Evolutionary conservation across 2,113 vertebrate genomes (phyloP).

Genomic region (Rhinolophus ferrumequinum): DNA sequence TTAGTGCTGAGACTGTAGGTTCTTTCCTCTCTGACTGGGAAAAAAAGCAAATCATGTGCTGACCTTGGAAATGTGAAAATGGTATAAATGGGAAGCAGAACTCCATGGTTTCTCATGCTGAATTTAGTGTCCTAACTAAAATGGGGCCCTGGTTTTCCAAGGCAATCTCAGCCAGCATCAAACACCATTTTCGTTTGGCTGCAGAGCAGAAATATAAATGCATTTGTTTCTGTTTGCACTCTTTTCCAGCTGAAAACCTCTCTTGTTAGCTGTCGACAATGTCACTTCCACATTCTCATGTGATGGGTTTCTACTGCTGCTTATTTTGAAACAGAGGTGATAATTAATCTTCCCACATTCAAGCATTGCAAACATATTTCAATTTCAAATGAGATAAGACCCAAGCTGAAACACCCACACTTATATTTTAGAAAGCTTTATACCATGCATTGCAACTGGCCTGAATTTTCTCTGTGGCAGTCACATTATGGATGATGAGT

Average conservation of each 20-base stretch:
- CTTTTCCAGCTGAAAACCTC: constrained; percentile 82
- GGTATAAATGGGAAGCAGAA: constrained; percentile 27
- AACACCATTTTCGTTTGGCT: constrained; percentile 61
- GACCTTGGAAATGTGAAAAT: constrained; percentile 17
- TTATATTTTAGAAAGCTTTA: constrained; percentile 83
- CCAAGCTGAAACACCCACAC: constrained; percentile 82
- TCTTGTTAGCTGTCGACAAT: constrained; percentile 82
- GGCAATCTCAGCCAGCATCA: constrained; percentile 60
- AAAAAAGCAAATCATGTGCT: not conserved
- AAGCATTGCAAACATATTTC: constrained; percentile 88
- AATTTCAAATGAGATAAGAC: constrained; percentile 89
- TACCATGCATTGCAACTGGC: constrained; percentile 75
- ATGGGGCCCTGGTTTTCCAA: not conserved
- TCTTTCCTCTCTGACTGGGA: not conserved
- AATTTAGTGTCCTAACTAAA: constrained; percentile 49
- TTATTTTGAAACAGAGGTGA: constrained; percentile 92
- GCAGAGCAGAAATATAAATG: constrained; percentile 69
- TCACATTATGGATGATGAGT: constrained; percentile 74
- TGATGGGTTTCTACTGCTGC: constrained; percentile 86
- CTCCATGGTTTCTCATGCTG: not conserved
- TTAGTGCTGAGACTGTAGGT: not conserved
- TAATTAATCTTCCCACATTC: constrained; percentile 94
- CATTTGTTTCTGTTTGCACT: constrained; percentile 81
- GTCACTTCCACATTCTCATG: constrained; percentile 86
- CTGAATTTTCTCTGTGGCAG: constrained; percentile 79